Base-by-base conservation (phyloP, 2,888 invertebrate genomes). In the Diplolepis rosae region DNA sequence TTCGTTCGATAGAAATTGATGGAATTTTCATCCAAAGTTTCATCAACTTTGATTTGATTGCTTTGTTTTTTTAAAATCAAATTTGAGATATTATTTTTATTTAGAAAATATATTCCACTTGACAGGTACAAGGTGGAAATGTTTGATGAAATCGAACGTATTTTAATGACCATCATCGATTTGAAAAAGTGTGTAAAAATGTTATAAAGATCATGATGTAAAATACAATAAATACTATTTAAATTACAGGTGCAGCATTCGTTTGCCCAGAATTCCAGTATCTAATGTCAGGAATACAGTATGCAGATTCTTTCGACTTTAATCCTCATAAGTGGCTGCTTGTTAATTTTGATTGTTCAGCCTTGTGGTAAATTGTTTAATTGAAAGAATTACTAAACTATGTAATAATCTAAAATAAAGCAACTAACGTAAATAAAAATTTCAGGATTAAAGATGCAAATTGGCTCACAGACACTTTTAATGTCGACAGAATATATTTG, bases 311-410 rank as follows among this genome's bases (percentile, higher is more conserved):
- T 0, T 94, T 98, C 82, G 97, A 97, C 88, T 94, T 98, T 75
- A 99, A 99, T 88, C 94, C 96, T 0, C 98, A 98, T 89, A 99
- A 99, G 90, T 98, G 98, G 95, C 91, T 99, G 90, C 91, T 97
- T 70, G 95, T 97, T 4, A 97, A 96, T 87, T 98, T 98, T 77
- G 99, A 99, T 88, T 98, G 98, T 84, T 97, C 97, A 0, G 94
- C 96, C 0, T 93, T 99, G 92, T 96, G 96, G 96, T 90, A 73
- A 71, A 81, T 79, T 70, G 50, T 56, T 28, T 32, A 56, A 45
- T n/a, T 27, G 66, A 18, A 69, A 28, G 7, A 3, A 22, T 52
- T 0, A 4, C 65, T 18, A 24, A 9, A 32, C 4, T 50, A 5
- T 11, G 0, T 51, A 9, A 51, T 48, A 24, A 24, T 30, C 15